These are phyloP conservation scores for Latrodectus geometricus DNA, from an alignment of 1,140 invertebrate species.

Conservation along the genomic window DNA sequence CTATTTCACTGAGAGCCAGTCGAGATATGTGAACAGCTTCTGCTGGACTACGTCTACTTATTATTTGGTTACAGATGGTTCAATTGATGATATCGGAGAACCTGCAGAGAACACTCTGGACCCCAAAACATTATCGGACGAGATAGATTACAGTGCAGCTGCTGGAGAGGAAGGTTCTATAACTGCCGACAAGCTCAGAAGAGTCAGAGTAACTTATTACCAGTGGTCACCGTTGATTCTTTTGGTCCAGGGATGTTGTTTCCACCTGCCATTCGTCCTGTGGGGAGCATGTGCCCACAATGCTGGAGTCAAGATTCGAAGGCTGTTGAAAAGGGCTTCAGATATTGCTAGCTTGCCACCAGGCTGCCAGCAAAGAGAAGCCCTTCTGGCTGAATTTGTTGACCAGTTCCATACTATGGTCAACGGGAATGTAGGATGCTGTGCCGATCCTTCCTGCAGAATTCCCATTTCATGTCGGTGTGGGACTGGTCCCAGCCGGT, in stretches of 20 bases:
- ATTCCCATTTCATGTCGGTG: slow-evolving; percentile 65
- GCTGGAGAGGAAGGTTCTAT: slow-evolving; percentile 63
- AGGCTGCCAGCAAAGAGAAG: slow-evolving; percentile 69
- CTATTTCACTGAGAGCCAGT: slow-evolving; percentile 69
- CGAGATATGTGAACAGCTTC: slow-evolving; percentile 69
- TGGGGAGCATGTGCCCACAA: slow-evolving; percentile 71
- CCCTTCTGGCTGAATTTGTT: slow-evolving; percentile 68
- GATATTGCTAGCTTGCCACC: slow-evolving; percentile 68
- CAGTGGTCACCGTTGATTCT: slow-evolving; percentile 75
- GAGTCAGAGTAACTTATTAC: slow-evolving; percentile 71
- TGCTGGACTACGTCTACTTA: slow-evolving; percentile 70
- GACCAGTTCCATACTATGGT: slow-evolving; percentile 70
- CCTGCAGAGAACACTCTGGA: slow-evolving; percentile 63
- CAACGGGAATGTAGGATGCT: slow-evolving; percentile 67
- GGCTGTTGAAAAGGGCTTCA: slow-evolving; percentile 68
- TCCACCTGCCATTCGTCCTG: slow-evolving; percentile 73
- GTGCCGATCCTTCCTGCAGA: slow-evolving; percentile 67
- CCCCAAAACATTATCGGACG: slow-evolving; percentile 63
- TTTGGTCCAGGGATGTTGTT: slow-evolving; percentile 72
- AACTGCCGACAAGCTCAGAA: slow-evolving; percentile 65
- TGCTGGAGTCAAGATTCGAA: slow-evolving; percentile 68
- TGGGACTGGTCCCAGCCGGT: slow-evolving; percentile 68
- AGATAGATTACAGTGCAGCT: slow-evolving; percentile 64
- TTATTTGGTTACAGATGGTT: slow-evolving; percentile 67
- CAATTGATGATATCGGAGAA: slow-evolving; percentile 60